These are phyloP conservation scores for Portunus trituberculatus DNA, from an alignment of 1,140 invertebrate genomes.

Conservation along the genomic window DNA sequence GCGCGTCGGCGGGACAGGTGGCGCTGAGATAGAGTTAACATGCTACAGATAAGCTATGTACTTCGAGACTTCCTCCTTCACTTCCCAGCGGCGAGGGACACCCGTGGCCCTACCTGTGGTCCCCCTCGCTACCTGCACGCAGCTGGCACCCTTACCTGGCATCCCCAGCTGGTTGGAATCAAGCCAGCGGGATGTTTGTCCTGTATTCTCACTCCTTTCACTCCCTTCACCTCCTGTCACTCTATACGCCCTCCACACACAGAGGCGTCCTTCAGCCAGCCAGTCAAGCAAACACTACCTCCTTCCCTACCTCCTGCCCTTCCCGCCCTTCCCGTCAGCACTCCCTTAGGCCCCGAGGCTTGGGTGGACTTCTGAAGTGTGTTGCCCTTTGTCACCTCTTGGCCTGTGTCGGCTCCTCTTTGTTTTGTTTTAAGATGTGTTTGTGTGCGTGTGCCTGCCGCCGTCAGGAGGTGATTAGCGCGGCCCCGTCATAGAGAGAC, in stretches of 20 bases:
- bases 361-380: not conserved
- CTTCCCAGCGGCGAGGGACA: not conserved
- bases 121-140: not conserved
- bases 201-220: not conserved
- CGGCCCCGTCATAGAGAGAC: not conserved
- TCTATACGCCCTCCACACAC: not conserved
- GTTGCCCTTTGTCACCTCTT: not conserved
- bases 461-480: not conserved
- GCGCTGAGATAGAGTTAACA: slow-evolving; percentile 45
- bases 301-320: too few species aligned
- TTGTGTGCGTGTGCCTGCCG: not conserved
- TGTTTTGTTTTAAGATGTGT: not conserved
- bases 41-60: not conserved
- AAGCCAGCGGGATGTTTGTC: not conserved
- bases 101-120: not conserved
- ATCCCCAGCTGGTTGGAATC: not conserved
- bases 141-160: not conserved
- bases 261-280: not conserved
- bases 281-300: not conserved
- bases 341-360: not conserved
- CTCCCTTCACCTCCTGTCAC: not conserved
- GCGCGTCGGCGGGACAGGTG: slow-evolving; percentile 67
- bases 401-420: not conserved
- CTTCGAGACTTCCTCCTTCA: not conserved
- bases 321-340: not conserved